These are phyloP conservation scores for Xiphorhynchus elegans DNA, from an alignment of 2,113 vertebrate species.

Conservation along the genomic window DNA sequence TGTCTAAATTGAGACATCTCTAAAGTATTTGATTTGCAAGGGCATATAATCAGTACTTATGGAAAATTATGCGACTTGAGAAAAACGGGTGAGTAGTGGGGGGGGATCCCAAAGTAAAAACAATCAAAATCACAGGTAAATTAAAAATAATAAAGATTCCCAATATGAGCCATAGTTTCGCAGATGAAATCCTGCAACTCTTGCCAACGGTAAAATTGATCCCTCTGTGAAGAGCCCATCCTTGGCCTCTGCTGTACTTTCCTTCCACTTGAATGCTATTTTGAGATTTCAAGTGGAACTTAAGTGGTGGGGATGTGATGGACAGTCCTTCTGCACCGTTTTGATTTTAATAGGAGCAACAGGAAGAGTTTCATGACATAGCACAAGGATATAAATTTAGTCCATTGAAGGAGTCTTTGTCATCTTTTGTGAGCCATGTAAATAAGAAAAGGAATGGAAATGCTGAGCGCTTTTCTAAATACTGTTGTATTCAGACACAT, in stretches of 20 bases:
- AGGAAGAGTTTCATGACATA: background rate
- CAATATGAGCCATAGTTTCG: background rate
- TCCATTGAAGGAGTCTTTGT: background rate
- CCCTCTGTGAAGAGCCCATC: background rate
- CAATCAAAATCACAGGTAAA: background rate
- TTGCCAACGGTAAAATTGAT: background rate
- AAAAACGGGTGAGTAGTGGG: background rate
- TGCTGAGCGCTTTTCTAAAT: background rate
- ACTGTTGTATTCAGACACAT: background rate
- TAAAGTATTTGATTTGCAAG: background rate
- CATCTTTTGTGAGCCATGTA: background rate
- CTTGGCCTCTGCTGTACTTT: background rate
- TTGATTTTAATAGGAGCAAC: background rate
- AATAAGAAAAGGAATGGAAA: background rate
- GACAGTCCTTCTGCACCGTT: background rate
- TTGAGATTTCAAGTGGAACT: slow-evolving; percentile 26
- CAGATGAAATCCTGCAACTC: background rate
- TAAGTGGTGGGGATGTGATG: background rate
- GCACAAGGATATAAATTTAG: background rate
- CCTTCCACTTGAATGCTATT: background rate
- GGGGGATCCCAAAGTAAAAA: background rate
- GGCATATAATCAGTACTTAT: background rate
- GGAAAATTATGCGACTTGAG: background rate
- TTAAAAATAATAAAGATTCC: background rate
- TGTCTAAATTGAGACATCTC: background rate